Percentiles rank a stretch among this genome's conserved stretches.
phyloP scores from a whole-genome alignment of 1,140 invertebrate species.

The Drosophila bipectinata region DNA sequence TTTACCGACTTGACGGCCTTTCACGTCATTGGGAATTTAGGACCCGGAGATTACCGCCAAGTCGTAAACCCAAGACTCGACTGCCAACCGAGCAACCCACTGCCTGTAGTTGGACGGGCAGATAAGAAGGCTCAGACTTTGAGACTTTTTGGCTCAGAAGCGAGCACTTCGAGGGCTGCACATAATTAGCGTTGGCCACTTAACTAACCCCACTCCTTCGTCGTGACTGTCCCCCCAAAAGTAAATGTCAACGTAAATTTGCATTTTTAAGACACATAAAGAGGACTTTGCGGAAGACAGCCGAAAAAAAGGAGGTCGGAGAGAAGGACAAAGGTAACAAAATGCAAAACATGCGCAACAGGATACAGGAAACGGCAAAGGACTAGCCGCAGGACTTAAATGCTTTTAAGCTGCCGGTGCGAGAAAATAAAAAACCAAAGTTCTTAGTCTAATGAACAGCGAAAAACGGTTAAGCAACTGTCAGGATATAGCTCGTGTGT shows the following conservation, averaged over 20 bases:
- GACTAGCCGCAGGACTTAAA: conserved; percentile 53
- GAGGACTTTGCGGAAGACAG: conserved; percentile 30
- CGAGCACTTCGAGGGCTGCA: conserved; percentile 67
- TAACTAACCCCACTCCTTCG: conserved; percentile 39
- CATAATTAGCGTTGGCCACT: conserved; percentile 70
- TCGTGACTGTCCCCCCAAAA: not conserved
- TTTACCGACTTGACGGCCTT: conserved; percentile 40
- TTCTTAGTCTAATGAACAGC: conserved; percentile 35
- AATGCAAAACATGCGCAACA: conserved; percentile 69
- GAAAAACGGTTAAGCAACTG: conserved; percentile 36
- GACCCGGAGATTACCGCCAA: conserved; percentile 56
- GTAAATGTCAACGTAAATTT: conserved; percentile 71
- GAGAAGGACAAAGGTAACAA: conserved; percentile 23
- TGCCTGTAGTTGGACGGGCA: conserved; percentile 24
- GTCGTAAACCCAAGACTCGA: conserved; percentile 59
- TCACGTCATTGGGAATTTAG: conserved; percentile 60
- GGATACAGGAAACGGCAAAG: conserved; percentile 32
- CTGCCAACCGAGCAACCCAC: conserved; percentile 11
- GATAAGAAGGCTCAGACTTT: conserved; percentile 43
- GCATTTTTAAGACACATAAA: conserved; percentile 73
- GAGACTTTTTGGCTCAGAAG: conserved; percentile 3
- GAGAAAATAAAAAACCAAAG: conserved; percentile 2
- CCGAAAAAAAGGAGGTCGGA: conserved; percentile 12
- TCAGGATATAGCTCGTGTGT: not conserved
- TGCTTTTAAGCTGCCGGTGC: conserved; percentile 24